A percentile compares a stretch with the other conserved stretches of the same genome.
These are phyloP conservation scores for Sebastes diaconus DNA, from an alignment of 2,797 vertebrate genomes.

Conservation along the genomic window DNA sequence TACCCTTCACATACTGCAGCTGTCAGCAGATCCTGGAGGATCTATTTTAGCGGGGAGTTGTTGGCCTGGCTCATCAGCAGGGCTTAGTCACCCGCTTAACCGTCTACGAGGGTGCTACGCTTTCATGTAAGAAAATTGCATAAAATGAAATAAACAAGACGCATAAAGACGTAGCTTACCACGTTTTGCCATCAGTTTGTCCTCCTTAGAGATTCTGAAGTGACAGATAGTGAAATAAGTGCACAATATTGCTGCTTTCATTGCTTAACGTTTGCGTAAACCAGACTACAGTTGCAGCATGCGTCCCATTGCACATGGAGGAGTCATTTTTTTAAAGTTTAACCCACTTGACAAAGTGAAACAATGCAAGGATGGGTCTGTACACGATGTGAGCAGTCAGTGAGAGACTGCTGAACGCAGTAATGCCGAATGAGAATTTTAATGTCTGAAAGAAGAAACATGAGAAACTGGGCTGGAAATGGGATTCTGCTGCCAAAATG, in stretches of 20 bases:
- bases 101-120: background rate
- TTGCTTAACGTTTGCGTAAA: background rate
- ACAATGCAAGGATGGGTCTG: background rate
- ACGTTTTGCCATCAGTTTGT: background rate
- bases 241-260: background rate
- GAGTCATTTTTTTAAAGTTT: background rate
- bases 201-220: background rate
- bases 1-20: slow-evolving; percentile 8
- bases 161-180: background rate
- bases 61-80: slow-evolving; percentile 3
- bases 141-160: background rate
- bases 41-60: slow-evolving; percentile 11
- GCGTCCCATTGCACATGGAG: background rate
- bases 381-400: background rate
- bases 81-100: slow-evolving; percentile 2
- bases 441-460: slow-evolving; percentile 29
- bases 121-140: background rate
- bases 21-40: slow-evolving; percentile 28
- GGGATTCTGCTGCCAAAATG: slow-evolving; percentile 31
- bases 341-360: background rate
- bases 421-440: slow-evolving; percentile 1
- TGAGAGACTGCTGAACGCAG: background rate
- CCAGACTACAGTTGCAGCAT: background rate
- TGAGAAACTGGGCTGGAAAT: slow-evolving; percentile 36
- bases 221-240: background rate